A percentile compares a stretch with the other conserved stretches of the same genome.
Evolutionary conservation across 2,888 invertebrate species (phyloP).

Genomic region (Pyrgus malvae): DNA sequence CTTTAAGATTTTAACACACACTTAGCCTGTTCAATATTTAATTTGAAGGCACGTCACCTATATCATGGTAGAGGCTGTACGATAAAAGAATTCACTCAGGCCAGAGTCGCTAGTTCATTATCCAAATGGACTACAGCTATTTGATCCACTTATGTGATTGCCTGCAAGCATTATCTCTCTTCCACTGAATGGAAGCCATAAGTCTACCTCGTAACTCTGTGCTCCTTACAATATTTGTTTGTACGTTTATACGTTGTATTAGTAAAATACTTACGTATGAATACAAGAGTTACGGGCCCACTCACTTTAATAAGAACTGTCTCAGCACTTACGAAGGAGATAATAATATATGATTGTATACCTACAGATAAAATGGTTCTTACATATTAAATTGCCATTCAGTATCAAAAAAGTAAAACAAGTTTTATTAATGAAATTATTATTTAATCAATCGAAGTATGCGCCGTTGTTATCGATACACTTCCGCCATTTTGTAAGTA

Average conservation of each 20-base stretch:
- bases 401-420: too few relatives aligned
- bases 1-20: too few relatives aligned
- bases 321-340: not conserved
- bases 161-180: slow-evolving; percentile 80
- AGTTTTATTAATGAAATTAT: too few relatives aligned
- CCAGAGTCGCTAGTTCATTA: slow-evolving; percentile 78
- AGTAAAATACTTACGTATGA: slow-evolving; percentile 39
- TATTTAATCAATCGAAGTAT: too few relatives aligned
- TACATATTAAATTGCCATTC: too few relatives aligned
- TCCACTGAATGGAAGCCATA: slow-evolving; percentile 76
- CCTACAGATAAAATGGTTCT: too few relatives aligned
- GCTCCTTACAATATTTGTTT: slow-evolving; percentile 68
- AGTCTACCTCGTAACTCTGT: slow-evolving; percentile 78
- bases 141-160: slow-evolving; percentile 82
- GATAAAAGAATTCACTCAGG: slow-evolving; percentile 57
- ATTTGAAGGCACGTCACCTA: slow-evolving; percentile 24
- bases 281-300: slow-evolving; percentile 38
- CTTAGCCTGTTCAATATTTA: too few relatives aligned
- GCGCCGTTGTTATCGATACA: too few relatives aligned
- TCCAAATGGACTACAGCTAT: slow-evolving; percentile 81
- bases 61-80: slow-evolving; percentile 54
- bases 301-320: slow-evolving; percentile 2
- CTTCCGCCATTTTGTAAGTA: too few relatives aligned
- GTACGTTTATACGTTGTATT: slow-evolving; percentile 53
- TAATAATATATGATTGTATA: not conserved